Evolutionary conservation across 2,888 invertebrate genomes (phyloP), one percentile per base, ranked within the genome.

Genomic region (Cephus runcator): DNA sequence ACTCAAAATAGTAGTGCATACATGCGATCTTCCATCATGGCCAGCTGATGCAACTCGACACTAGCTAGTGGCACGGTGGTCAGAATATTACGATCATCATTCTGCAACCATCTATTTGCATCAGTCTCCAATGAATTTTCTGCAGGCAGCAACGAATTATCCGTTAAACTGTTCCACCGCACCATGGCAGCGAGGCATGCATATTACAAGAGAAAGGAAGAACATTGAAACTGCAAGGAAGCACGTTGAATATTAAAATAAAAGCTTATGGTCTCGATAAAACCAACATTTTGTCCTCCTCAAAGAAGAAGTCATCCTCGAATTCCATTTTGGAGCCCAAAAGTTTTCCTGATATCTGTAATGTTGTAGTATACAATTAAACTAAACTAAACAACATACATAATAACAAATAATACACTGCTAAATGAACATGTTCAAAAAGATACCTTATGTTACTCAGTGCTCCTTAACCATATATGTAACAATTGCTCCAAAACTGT

Each of bases 221-320:
- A 84, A 88, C 84, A 89, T 86, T 83, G 83, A 87, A 81, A 85
- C 80, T 76, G 77, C 71, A 84, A 83, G 73, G 71, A 84, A 83
- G 80, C 81, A 79, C 82, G 81, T 81, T 56, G 78, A 78, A 69
- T 75, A 81, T 76, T 75, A 75, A 75, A 85, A 79, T 12, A 68
- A 33, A 69, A 76, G 76, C 80, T 69, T 40, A 75, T 73, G 79
- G 80, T 33, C 40, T 76, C 73, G 40, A 76, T 15, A 34, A 81
- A 88, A 91, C 91, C 85, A 90, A 91, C 91, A 91, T 91, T 88
- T 91, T 91, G 82, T 91, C 91, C 79, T 91, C 91, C 79, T 91
- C 91, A 79, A 90, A 91, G 84, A 90, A 91, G 83, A 91, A 91
- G 80, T 91, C 91, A 75, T 91, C 91, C 75, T 91, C 91, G 80